Percentiles rank a stretch among this genome's conserved stretches.
Conservation (phyloP, 2,888 invertebrate species). For the Cordilura impudica region DNA sequence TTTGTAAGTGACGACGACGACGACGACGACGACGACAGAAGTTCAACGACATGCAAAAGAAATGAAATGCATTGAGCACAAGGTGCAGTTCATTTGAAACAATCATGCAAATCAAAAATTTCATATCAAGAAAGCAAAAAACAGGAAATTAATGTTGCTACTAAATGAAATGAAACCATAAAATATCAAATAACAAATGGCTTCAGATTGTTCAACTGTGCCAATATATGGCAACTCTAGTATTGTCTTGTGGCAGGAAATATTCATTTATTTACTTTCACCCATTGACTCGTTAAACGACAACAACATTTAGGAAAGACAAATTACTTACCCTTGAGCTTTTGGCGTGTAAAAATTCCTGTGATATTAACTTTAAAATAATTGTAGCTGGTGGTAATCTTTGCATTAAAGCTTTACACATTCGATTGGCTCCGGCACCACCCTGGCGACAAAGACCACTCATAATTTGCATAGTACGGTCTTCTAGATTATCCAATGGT, state of each 20-base stretch:
- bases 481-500: constrained; percentile 77
- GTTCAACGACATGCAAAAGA: constrained; percentile 55
- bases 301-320: constrained; percentile 1
- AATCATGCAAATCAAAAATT: constrained; percentile 58
- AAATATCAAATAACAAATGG: constrained; percentile 32
- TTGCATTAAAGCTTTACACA: constrained; percentile 78
- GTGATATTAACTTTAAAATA: constrained; percentile 76
- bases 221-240: not conserved
- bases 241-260: not conserved
- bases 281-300: not conserved
- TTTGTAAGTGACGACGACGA: constrained; percentile 41
- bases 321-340: constrained; percentile 76
- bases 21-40: too few species aligned
- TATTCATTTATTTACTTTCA: not conserved
- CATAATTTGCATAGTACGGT: constrained; percentile 76
- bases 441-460: constrained; percentile 77
- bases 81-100: constrained; percentile 60
- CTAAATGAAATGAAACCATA: constrained; percentile 49
- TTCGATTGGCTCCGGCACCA: constrained; percentile 77
- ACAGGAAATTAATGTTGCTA: constrained; percentile 54
- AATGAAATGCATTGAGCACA: constrained; percentile 63
- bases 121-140: constrained; percentile 19
- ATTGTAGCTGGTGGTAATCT: constrained; percentile 77
- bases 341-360: constrained; percentile 77
- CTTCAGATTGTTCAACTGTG: constrained; percentile 42